Base-by-base conservation (phyloP, 2,888 invertebrate species). In the Panorpa germanica region DNA sequence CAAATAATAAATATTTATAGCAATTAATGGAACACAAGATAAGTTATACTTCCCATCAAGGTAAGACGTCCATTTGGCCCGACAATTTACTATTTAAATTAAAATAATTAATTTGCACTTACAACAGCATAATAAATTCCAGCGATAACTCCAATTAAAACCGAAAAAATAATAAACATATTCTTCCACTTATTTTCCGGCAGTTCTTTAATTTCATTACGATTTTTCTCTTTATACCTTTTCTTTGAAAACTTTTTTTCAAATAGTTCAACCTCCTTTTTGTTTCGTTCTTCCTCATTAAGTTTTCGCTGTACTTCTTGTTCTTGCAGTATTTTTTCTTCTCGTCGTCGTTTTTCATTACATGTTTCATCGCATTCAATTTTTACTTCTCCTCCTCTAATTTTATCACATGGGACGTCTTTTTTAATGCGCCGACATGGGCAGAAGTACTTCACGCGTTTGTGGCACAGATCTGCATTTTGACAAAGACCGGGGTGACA, bases 381-480 rank as follows among this genome's bases (percentile, higher is more conserved):
- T 9, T 32, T 24, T n/a, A 34, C 39, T 25, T 43, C 34, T 3
- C 48, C 48, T 3, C 40, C 38, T 4, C 61, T 51, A 17, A 68
- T 60, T 21, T 57, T 48, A 40, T 70, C 68, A 41, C 85, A 85
- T 1, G 64, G 56, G 36, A 74, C 58, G 41, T 85, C 76, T 41
- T 68, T 65, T 49, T 76, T 83, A 5, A 78, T 52, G 34, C 76
- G 65, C 40, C 75, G 75, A 48, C 91, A 91, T 18, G 61, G 54
- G 42, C 91, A 91, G 33, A 64, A 59, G 0, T 83, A 52, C 49
- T 77, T 80, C 1, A 85, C 66, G 49, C 81, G 85, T 45, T 80
- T 80, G 32, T 65, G 68, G 46, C 91, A 91, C 1, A 55, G 48
- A 35, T 74, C 70, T 4, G 63, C 53, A 37, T 63, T 61, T 2